These are phyloP conservation scores for Pachydiplax longipennis DNA, from an alignment of 2,888 invertebrate species.

Conservation along the genomic window DNA sequence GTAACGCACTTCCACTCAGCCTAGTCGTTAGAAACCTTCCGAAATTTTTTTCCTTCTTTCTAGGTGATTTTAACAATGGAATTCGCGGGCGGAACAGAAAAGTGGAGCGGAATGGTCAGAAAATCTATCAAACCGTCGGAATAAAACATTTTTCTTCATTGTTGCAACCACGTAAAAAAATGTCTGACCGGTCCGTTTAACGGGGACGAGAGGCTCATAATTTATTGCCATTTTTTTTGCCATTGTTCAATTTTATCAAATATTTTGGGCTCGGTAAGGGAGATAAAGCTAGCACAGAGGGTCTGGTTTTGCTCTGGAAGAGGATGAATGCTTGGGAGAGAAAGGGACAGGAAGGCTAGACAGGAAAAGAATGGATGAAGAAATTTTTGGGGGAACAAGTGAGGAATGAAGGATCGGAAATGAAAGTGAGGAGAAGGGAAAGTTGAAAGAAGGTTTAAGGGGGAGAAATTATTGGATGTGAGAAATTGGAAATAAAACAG, in stretches of 20 bases:
- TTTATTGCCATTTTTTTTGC: background rate
- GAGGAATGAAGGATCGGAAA: background rate
- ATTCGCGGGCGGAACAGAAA: background rate
- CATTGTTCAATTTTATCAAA: conserved; percentile 1
- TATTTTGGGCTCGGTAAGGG: background rate
- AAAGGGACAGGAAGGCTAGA: background rate
- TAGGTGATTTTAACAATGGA: background rate
- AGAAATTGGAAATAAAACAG: too few relatives aligned
- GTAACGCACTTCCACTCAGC: background rate
- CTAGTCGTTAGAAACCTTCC: background rate
- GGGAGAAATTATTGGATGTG: too few relatives aligned
- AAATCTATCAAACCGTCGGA: background rate
- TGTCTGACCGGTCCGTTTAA: background rate
- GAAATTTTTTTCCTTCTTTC: background rate
- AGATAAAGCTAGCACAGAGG: background rate
- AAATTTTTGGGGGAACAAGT: background rate
- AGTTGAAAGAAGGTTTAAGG: background rate
- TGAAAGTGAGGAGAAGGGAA: background rate
- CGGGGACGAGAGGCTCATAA: background rate
- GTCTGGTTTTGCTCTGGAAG: background rate
- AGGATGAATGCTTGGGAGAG: too few relatives aligned
- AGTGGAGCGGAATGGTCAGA: background rate
- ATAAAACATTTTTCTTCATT: background rate
- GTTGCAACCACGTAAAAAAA: background rate
- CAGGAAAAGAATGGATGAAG: background rate